These are phyloP conservation scores for Salvelinus fontinalis DNA, from an alignment of 2,113 vertebrate species.

Conservation along the genomic window DNA sequence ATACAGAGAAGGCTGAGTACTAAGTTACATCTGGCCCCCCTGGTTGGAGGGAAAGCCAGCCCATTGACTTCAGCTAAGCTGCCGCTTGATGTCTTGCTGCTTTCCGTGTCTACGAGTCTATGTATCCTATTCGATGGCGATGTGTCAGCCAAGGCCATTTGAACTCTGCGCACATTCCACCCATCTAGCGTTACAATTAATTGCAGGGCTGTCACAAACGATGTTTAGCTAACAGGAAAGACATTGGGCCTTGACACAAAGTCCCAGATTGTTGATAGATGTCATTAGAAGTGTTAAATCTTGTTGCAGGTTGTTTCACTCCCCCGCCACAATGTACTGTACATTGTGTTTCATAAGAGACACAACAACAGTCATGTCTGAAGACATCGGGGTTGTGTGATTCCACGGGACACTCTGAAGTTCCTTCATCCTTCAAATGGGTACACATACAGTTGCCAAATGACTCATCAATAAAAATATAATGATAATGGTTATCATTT, in stretches of 20 bases:
- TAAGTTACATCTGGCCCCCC: slow-evolving; percentile 62
- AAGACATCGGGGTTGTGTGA: not conserved
- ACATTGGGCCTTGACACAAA: slow-evolving; percentile 62
- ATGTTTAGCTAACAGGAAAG: slow-evolving; percentile 68
- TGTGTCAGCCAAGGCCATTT: slow-evolving; percentile 67
- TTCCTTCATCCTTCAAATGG: not conserved
- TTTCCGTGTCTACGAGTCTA: slow-evolving; percentile 42
- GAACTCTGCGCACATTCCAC: slow-evolving; percentile 50
- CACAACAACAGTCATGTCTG: not conserved
- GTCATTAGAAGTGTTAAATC: slow-evolving; percentile 65
- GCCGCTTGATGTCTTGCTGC: slow-evolving; percentile 42
- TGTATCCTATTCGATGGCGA: slow-evolving; percentile 37
- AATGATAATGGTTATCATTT: not conserved
- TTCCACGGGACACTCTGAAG: not conserved
- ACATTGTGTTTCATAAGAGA: not conserved
- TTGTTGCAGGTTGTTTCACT: slow-evolving; percentile 49
- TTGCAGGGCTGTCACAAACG: slow-evolving; percentile 68
- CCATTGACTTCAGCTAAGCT: slow-evolving; percentile 45
- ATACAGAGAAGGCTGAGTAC: slow-evolving; percentile 59
- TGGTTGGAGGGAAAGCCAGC: slow-evolving; percentile 44
- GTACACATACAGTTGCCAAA: not conserved
- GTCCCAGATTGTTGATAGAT: slow-evolving; percentile 64
- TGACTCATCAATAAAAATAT: not conserved
- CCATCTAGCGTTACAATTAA: slow-evolving; percentile 71
- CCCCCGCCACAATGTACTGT: not conserved